Evolutionary conservation across 2,888 invertebrate genomes (phyloP).

Genomic region (Oegoconia quadripuncta): DNA sequence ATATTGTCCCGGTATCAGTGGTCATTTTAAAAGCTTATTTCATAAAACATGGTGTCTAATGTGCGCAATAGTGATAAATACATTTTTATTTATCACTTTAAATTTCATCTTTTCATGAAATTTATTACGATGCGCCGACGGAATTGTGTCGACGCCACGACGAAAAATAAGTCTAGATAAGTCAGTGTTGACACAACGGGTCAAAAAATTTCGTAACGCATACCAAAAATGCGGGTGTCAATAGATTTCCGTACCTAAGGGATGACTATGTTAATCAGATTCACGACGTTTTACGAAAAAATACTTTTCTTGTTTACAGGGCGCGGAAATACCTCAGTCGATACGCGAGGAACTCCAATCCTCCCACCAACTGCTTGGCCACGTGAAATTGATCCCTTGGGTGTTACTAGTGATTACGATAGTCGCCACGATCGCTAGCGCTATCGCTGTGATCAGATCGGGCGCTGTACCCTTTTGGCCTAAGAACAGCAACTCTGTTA

Average conservation of each 20-base stretch:
- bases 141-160: no score
- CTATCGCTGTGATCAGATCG: conserved; percentile 33
- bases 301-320: conserved; percentile 38
- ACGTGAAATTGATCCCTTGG: conserved; percentile 64
- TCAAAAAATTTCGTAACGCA: not conserved
- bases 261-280: not conserved
- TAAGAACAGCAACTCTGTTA: conserved; percentile 54
- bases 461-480: conserved; percentile 43
- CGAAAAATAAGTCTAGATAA: no score
- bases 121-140: no score
- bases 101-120: no score
- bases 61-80: no score
- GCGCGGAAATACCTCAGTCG: conserved; percentile 51
- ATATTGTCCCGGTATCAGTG: no score
- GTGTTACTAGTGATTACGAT: conserved; percentile 49
- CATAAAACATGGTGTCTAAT: no score
- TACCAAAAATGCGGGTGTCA: not conserved
- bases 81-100: no score
- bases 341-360: conserved; percentile 50
- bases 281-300: not conserved
- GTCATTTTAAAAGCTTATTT: no score
- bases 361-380: conserved; percentile 50
- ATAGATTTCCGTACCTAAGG: not conserved
- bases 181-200: not conserved
- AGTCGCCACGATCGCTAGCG: conserved; percentile 29